A percentile compares a stretch with the other conserved stretches of the same genome.
Conservation (phyloP, 2,797 vertebrate species). For the Tangara arthus region DNA sequence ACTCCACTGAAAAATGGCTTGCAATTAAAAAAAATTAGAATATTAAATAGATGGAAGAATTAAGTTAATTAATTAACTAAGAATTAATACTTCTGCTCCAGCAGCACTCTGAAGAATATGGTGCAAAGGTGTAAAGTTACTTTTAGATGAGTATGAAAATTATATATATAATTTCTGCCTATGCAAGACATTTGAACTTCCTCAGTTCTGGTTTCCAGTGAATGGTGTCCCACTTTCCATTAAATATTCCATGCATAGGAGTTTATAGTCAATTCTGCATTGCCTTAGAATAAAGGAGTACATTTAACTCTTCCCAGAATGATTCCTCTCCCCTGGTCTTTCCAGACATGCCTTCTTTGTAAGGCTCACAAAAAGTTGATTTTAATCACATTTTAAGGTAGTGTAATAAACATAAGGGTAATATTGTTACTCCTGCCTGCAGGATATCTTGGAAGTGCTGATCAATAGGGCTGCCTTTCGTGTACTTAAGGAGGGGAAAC, state of each 20-base stretch:
- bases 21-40: neutral
- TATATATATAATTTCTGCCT: neutral
- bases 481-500: constrained; percentile 23
- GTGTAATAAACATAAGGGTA: constrained; percentile 28
- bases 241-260: neutral
- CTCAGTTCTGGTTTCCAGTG: neutral
- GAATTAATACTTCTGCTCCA: neutral
- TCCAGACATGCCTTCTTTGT: neutral
- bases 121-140: neutral
- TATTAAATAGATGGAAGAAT: neutral
- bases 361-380: neutral
- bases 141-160: neutral
- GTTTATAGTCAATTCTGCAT: neutral
- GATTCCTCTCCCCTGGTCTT: neutral
- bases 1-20: neutral
- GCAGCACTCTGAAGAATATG: neutral
- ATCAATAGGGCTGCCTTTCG: constrained; percentile 39
- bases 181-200: neutral
- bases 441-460: constrained; percentile 31
- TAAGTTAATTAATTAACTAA: no score
- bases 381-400: constrained; percentile 39
- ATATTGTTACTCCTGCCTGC: constrained; percentile 18
- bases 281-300: neutral
- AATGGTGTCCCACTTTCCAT: neutral
- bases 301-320: neutral